Evolutionary conservation across 2,888 invertebrate genomes (phyloP), one percentile per base, ranked within the genome.

Genomic region (Tenthredo notha): DNA sequence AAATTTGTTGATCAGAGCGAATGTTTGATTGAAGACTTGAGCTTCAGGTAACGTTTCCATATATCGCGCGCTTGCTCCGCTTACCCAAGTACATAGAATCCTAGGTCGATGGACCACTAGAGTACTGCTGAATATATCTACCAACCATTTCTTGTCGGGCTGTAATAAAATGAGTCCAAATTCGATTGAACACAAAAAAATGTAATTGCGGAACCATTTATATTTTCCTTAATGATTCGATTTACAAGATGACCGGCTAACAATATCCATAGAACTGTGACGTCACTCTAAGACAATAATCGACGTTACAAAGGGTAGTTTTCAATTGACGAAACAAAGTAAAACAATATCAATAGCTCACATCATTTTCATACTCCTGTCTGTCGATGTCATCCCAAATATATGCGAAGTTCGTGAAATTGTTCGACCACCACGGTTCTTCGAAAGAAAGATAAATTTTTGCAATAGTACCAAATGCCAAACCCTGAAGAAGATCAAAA

Each of bases 371-470:
- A 67, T 77, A 77, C 85, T 90, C 90, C 72, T 90, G 86, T 40
- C 88, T 90, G 85, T 95, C 95, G 82, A 94, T 92, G 9, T 95
- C 92, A 15, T 93, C 94, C 96, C 96, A 96, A 1, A 96, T 85
- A 29, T 96, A 92, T 85, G 94, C 94, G 85, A 96, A 95, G 0
- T 95, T 95, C 54, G 65, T 15, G 72, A 93, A 93, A 84, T 94
- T 94, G 6, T 92, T 91, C 0, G 94, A 93, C 96, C 97, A 97
- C 96, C 97, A 97, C 3, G 94, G 93, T 9, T 94, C 90, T 0
- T 95, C 93, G 91, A 96, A 97, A 54, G 94, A 94, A 0, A 97
- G 88, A 80, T 95, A 95, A 37, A 97, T 95, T 93, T 97, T 97
- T 86, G 95, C 95, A 0, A 96, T 95, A 0, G 95, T 95, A 0